These are phyloP conservation scores for Thera obeliscata DNA, from an alignment of 2,888 invertebrate species.

Conservation along the genomic window DNA sequence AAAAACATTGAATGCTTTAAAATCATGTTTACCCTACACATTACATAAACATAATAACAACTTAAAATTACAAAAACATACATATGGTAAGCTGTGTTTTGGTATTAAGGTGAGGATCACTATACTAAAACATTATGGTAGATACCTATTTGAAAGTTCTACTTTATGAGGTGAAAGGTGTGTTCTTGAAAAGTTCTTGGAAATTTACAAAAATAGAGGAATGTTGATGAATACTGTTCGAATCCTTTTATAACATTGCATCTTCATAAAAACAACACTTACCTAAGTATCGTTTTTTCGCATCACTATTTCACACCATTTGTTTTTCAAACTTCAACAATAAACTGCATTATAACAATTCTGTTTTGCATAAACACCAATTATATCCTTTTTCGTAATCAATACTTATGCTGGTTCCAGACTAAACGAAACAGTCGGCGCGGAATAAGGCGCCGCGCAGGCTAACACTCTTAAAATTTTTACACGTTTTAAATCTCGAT, in stretches of 20 bases:
- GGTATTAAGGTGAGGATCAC: constrained; percentile 83
- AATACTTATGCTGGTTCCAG: not conserved
- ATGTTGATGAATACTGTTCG: constrained; percentile 37
- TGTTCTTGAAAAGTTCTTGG: constrained; percentile 13
- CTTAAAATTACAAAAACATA: constrained; percentile 80
- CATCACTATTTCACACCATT: constrained; percentile 63
- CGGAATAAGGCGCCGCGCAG: no score
- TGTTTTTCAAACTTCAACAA: constrained; percentile 65
- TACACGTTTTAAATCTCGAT: no score
- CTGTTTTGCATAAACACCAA: not conserved
- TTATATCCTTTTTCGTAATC: not conserved
- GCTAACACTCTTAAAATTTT: no score
- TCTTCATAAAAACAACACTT: constrained; percentile 51
- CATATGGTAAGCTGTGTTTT: constrained; percentile 83
- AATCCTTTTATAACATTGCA: constrained; percentile 34
- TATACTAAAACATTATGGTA: constrained; percentile 59
- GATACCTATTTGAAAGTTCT: constrained; percentile 22
- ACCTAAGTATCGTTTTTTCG: constrained; percentile 53
- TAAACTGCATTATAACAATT: constrained; percentile 38
- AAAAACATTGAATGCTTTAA: constrained; percentile 63
- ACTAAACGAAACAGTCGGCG: not conserved
- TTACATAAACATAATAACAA: constrained; percentile 71
- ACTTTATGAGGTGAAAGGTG: constrained; percentile 20
- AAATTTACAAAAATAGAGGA: constrained; percentile 22
- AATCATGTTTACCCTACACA: constrained; percentile 73